These are phyloP conservation scores for Semnornis frantzii DNA, from an alignment of 2,113 vertebrate species.

Conservation along the genomic window DNA sequence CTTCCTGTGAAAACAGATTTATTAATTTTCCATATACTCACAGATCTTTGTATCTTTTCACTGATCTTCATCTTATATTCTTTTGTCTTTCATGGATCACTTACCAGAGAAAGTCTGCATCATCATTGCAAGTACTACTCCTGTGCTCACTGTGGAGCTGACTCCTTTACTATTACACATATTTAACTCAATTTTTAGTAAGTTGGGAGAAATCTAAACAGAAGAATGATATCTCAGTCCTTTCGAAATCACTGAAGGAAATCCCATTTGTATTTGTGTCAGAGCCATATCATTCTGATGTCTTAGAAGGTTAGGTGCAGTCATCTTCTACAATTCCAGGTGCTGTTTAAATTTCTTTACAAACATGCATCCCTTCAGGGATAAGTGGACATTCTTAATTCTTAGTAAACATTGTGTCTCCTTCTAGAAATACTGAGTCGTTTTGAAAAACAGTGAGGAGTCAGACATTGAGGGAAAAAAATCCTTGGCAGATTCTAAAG, in stretches of 20 bases:
- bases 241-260: neutral
- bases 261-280: neutral
- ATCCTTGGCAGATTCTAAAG: neutral
- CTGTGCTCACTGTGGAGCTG: neutral
- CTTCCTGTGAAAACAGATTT: neutral
- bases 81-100: conserved; percentile 16
- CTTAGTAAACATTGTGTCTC: neutral
- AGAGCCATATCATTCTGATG: neutral
- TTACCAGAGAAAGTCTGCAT: neutral
- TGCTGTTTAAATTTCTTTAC: neutral
- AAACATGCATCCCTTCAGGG: neutral
- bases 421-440: neutral
- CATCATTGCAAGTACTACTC: neutral
- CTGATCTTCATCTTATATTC: conserved; percentile 18
- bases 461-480: neutral
- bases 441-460: neutral
- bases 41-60: neutral
- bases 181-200: neutral
- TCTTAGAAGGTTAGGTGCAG: neutral
- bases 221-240: neutral
- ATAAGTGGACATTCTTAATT: neutral
- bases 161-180: neutral
- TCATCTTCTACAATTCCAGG: neutral
- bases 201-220: neutral
- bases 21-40: neutral